phyloP scores from a whole-genome alignment of 2,797 vertebrate genomes.

The Mycteria americana region DNA sequence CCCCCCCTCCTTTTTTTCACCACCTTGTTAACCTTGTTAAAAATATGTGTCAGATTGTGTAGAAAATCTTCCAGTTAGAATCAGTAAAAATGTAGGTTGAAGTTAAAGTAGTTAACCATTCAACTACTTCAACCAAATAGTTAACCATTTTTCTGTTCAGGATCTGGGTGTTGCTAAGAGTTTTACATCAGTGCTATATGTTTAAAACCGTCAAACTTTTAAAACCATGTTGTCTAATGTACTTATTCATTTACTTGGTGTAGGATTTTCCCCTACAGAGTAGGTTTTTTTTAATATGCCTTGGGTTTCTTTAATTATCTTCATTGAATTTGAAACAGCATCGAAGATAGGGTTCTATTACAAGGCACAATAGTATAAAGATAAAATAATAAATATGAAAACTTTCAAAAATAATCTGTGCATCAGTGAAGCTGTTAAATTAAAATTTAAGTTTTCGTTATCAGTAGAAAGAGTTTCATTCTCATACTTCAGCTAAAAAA shows the following conservation, averaged over 20 bases:
- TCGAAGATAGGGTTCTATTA: not conserved
- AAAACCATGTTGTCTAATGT: not conserved
- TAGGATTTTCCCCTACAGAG: not conserved
- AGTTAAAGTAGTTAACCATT: not conserved
- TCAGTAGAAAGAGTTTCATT: not conserved
- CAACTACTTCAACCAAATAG: not conserved
- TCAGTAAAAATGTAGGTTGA: not conserved
- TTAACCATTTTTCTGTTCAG: not conserved
- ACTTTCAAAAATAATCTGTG: not conserved
- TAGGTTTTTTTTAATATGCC: not conserved
- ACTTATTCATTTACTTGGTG: not conserved
- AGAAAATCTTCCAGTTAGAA: not conserved
- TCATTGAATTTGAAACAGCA: not conserved
- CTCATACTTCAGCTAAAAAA: not conserved
- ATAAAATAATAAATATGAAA: not conserved
- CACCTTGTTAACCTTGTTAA: not conserved
- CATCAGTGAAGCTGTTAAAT: not conserved
- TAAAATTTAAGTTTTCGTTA: not conserved
- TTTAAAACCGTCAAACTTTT: not conserved
- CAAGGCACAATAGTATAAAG: not conserved
- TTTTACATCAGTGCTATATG: not conserved
- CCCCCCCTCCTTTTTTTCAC: not conserved
- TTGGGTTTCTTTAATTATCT: not conserved
- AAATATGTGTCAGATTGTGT: not conserved
- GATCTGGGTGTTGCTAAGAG: not conserved